phyloP scores from a whole-genome alignment of 1,140 invertebrate species.

The Atta cephalotes region DNA sequence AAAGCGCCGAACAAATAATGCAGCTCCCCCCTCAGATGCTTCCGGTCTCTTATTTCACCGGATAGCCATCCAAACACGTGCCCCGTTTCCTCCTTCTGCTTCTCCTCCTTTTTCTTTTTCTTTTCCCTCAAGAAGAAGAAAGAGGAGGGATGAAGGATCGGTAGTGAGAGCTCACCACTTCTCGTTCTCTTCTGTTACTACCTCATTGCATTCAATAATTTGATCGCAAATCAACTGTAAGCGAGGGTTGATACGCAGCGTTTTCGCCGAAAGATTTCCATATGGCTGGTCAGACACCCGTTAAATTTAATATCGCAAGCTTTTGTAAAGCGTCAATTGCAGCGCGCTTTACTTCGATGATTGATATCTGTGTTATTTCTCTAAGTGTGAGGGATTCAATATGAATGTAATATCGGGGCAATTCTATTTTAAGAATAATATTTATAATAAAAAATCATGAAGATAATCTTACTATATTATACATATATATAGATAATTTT shows the following conservation, averaged over 20 bases:
- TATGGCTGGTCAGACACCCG: slow-evolving; percentile 34
- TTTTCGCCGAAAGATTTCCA: slow-evolving; percentile 41
- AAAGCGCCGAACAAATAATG: slow-evolving; percentile 84
- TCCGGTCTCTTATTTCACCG: slow-evolving; percentile 86
- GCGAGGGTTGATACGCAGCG: slow-evolving; percentile 21
- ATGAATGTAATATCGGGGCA: neutral
- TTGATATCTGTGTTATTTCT: slow-evolving; percentile 4
- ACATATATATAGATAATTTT: too few relatives aligned
- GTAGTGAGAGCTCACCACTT: slow-evolving; percentile 57
- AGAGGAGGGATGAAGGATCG: neutral
- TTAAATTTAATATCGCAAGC: slow-evolving; percentile 44
- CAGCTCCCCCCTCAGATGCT: slow-evolving; percentile 84
- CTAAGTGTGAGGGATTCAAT: neutral
- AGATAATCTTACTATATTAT: neutral
- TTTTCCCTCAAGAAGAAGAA: slow-evolving; percentile 1
- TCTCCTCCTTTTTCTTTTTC: slow-evolving; percentile 68
- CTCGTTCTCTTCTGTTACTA: slow-evolving; percentile 43
- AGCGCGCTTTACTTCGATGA: slow-evolving; percentile 38
- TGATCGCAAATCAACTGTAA: slow-evolving; percentile 50
- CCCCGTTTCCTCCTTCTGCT: slow-evolving; percentile 71
- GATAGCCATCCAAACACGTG: slow-evolving; percentile 82
- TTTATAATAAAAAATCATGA: neutral
- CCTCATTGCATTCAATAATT: slow-evolving; percentile 65
- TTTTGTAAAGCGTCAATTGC: slow-evolving; percentile 35
- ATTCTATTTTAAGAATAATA: neutral